Conservation (phyloP, 1,140 invertebrate species). For the Micrasema longulum region DNA sequence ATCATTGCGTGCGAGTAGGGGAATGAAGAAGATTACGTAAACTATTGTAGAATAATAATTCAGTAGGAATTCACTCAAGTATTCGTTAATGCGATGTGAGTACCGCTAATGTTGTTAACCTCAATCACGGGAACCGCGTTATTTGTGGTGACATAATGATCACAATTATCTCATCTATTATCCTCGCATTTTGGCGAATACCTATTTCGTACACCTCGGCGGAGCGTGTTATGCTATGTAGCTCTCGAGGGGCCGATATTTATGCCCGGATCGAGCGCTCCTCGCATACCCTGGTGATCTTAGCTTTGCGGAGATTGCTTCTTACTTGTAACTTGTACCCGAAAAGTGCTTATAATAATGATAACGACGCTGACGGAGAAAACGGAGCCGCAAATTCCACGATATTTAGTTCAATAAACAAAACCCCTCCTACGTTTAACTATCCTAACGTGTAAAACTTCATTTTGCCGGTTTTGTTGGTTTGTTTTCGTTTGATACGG, state of each 20-base stretch:
- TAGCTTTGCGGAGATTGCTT: slow-evolving; percentile 13
- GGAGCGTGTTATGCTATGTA: neutral
- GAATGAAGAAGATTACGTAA: no score
- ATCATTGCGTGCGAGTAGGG: no score
- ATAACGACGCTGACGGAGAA: slow-evolving; percentile 19
- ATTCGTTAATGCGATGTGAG: no score
- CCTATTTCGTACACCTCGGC: neutral
- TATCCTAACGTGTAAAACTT: no score
- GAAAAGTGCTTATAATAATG: slow-evolving; percentile 21
- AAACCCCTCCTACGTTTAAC: neutral
- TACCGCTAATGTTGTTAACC: neutral
- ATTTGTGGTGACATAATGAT: slow-evolving; percentile 12
- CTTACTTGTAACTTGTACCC: neutral
- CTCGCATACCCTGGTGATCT: slow-evolving; percentile 9
- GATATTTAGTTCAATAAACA: neutral
- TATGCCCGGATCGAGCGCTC: slow-evolving; percentile 14
- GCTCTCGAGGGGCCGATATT: neutral
- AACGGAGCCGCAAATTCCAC: slow-evolving; percentile 3
- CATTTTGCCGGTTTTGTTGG: no score
- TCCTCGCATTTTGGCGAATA: neutral
- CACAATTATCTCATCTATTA: neutral
- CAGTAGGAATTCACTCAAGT: no score
- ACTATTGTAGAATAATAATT: no score
- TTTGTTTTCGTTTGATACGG: no score
- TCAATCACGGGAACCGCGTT: slow-evolving; percentile 1